Conservation (phyloP, 1,140 invertebrate species). For the Eriocheir sinensis region DNA sequence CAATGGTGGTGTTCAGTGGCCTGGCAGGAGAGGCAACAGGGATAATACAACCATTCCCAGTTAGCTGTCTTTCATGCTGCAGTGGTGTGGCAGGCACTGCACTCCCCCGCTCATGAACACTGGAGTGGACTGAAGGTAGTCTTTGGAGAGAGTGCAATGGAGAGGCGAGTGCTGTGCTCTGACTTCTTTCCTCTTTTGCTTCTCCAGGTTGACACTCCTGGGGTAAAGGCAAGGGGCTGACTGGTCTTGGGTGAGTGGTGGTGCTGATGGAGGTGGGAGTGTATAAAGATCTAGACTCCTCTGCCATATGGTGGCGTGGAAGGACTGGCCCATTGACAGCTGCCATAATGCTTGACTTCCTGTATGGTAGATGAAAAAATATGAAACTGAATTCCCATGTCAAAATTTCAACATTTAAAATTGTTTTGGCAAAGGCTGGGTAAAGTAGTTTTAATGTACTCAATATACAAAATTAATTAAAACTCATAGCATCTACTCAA, state of each 20-base stretch:
- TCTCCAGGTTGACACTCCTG: background rate
- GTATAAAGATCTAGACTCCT: background rate
- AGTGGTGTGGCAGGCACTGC: background rate
- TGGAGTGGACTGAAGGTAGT: no score
- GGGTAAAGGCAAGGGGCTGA: background rate
- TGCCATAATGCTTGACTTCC: constrained; percentile 25
- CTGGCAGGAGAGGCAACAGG: background rate
- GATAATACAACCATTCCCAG: background rate
- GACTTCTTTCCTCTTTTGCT: background rate
- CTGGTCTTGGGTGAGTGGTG: background rate
- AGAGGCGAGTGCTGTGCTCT: background rate
- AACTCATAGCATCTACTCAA: no score
- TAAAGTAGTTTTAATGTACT: no score
- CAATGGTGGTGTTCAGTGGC: background rate
- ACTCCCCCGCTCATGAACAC: background rate
- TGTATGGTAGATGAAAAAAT: background rate
- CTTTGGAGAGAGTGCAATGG: background rate
- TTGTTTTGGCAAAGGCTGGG: no score
- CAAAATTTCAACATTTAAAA: no score
- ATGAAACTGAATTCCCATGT: no score
- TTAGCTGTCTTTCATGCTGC: background rate
- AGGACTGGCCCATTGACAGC: background rate
- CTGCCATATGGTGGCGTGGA: background rate
- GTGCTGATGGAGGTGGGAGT: background rate
- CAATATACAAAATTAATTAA: no score